A percentile compares a stretch with the other conserved stretches of the same genome.
phyloP scores from a whole-genome alignment of 2,113 vertebrate genomes.

The Falcunculus frontatus region DNA sequence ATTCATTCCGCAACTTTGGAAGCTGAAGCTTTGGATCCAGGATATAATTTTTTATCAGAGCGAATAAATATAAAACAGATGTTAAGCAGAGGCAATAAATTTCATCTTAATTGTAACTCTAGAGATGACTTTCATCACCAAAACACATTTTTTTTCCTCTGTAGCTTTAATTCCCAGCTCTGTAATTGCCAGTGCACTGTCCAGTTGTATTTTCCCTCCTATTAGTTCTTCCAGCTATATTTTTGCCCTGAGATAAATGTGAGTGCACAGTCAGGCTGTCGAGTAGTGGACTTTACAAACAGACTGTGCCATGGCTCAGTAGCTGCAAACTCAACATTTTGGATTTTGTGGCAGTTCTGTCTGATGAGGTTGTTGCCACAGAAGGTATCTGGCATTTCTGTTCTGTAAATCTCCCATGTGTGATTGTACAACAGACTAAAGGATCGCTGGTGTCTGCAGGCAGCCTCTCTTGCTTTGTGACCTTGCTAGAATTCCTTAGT shows the following conservation, averaged over 20 bases:
- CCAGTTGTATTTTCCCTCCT: background rate
- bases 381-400: background rate
- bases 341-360: background rate
- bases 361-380: background rate
- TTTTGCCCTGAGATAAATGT: background rate
- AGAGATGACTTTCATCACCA: background rate
- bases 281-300: background rate
- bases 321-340: background rate
- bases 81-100: slow-evolving; percentile 24
- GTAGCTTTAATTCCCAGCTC: background rate
- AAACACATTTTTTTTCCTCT: background rate
- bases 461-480: background rate
- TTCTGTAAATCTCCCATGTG: background rate
- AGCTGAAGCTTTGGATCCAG: background rate
- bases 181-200: background rate
- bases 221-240: background rate
- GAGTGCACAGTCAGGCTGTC: background rate
- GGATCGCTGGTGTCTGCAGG: background rate
- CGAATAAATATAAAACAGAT: slow-evolving; percentile 17
- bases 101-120: slow-evolving; percentile 17
- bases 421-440: background rate
- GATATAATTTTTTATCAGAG: slow-evolving; percentile 26
- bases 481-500: background rate
- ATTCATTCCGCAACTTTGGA: background rate
- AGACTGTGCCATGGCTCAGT: background rate